Evolutionary conservation across 2,888 invertebrate species (phyloP), one percentile per base, ranked within the genome.

Genomic region (Pycnomerus fuliginosus): DNA sequence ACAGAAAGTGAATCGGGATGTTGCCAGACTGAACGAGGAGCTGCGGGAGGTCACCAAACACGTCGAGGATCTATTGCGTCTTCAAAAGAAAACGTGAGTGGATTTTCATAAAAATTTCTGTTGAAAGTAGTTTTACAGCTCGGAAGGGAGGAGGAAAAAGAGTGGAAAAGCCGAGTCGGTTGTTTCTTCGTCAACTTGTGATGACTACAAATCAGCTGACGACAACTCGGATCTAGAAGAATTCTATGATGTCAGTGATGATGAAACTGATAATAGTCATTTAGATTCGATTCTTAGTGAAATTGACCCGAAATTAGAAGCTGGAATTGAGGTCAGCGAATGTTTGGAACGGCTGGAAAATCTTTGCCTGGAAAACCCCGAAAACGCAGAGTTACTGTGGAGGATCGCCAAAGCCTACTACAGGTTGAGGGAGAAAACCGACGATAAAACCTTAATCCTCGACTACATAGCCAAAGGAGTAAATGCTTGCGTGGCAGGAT

Each of bases 401-500:
- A 56, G 71, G 40, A 54, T 71, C 17, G 72, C 65, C 5, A 71
- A 69, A 53, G 66, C 67, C 0, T 62, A 68, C 44, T 59, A 71
- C 40, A 62, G 64, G 39, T 34, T 68, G 17, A 53, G 56, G 3
- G 58, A 58, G 20, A 44, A 38, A 22, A 52, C 52, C 16, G 45
- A 57, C 3, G 58, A 65, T 37, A 42, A 45, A 13, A 40, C 52
- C 12, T 39, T 46, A 13, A 60, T 63, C 41, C 47, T 62, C 34
- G 54, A 59, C 4, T 59, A 64, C 31, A 51, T 70, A 33, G 13
- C 10, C 57, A 29, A 50, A 80, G 83, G 84, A 30, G 72, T 79
- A 30, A 73, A 76, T 22, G 74, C 74, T 47, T 84, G 83, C 36
- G 69, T 75, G 36, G 65, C 67, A 44, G 78, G 83, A 12, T 62